Percentiles rank a stretch among this genome's conserved stretches.
Evolutionary conservation across 2,113 vertebrate genomes (phyloP).

Genomic region (Hyperoodon ampullatus): DNA sequence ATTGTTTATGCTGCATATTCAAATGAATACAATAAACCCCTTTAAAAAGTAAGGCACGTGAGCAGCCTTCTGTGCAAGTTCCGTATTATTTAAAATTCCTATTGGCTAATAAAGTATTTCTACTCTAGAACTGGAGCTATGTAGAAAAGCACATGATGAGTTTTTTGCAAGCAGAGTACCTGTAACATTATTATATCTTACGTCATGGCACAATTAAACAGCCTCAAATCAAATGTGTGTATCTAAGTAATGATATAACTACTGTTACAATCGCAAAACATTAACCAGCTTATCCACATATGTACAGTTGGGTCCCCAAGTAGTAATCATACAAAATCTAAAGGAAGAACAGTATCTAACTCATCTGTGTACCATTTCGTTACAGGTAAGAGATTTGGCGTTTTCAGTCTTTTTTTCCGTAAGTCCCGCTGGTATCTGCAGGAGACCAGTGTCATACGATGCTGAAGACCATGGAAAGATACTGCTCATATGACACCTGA

Average conservation of each 20-base stretch:
- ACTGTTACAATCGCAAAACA: neutral
- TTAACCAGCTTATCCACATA: constrained; percentile 60
- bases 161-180: constrained; percentile 75
- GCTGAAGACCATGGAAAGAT: constrained; percentile 98
- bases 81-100: constrained; percentile 46
- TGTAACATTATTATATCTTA: constrained; percentile 52
- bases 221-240: constrained; percentile 55
- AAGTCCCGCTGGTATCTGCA: neutral
- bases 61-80: constrained; percentile 83
- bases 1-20: constrained; percentile 76
- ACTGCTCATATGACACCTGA: constrained; percentile 98
- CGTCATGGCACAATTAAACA: constrained; percentile 63
- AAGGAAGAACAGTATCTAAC: constrained; percentile 62
- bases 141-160: constrained; percentile 65
- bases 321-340: constrained; percentile 57
- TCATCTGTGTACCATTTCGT: constrained; percentile 38
- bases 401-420: constrained; percentile 66
- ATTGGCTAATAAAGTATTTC: constrained; percentile 73
- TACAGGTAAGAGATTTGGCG: constrained; percentile 80
- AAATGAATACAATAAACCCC: constrained; percentile 79
- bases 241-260: constrained; percentile 48
- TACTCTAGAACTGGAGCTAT: constrained; percentile 72
- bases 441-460: constrained; percentile 87
- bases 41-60: constrained; percentile 86
- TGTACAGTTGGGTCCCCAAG: constrained; percentile 59